Base-by-base conservation (phyloP, 2,888 invertebrate genomes). In the Drosophila eohydei region DNA sequence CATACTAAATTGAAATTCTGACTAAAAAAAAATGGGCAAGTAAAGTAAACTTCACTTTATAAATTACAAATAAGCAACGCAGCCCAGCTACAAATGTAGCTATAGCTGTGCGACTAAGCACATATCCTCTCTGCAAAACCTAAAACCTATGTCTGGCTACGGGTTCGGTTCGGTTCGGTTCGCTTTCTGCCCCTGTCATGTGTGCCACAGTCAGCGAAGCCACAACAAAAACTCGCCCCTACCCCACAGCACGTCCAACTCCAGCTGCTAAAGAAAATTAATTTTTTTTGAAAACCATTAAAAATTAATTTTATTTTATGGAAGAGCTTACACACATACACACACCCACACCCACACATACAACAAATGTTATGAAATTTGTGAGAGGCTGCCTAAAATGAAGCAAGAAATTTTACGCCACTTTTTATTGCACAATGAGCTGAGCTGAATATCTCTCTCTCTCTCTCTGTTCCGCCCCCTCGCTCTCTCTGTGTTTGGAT, bases 221-320 rank as follows among this genome's bases (percentile, higher is more conserved):
- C 81, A 81, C 81, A 80, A 86, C 81, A 78, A 74, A 74, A 81
- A 81, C 73, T 62, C 60, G 3, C n/a, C 0, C 21, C 12, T 0
- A 8, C 28, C 14, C 14, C 46, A 1, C 26, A 12, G 7, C 6
- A 2, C 44, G 8, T 4, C 28, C 8, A 44, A 9, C 36, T 14
- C 38, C 68, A 69, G 81, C 65, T 78, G 71, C 80, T 80, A 88
- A 78, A 71, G 90, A 88, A 86, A 88, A 86, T 86, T 86, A 86
- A 89, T 86, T 80, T 90, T 89, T 86, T 74, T 79, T 66, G 58
- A 85, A 89, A 90, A 83, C 89, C 90, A 90, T 90, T 86, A 90
- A 88, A 90, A 88, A 86, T 86, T 88, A 83, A 86, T 86, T 86
- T 85, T 88, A 78, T 86, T 90, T 90, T 83, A 85, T 86, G 83